phyloP scores from a whole-genome alignment of 2,113 vertebrate genomes.

The Dryoscopus gambensis region DNA sequence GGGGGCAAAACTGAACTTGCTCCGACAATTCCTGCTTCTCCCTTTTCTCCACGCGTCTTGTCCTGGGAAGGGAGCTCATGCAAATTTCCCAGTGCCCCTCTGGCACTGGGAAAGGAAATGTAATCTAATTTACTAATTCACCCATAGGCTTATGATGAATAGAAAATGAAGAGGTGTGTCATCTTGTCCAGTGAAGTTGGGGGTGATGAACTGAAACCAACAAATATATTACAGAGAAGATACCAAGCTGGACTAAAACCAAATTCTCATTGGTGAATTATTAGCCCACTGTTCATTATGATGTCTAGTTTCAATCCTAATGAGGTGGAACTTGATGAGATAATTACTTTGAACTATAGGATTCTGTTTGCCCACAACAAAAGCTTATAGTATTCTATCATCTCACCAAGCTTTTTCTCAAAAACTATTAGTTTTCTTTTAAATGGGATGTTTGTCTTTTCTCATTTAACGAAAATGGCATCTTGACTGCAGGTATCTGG shows the following conservation, averaged over 20 bases:
- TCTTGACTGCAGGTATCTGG: background rate
- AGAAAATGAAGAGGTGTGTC: constrained; percentile 44
- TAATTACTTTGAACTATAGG: constrained; percentile 69
- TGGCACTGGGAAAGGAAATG: constrained; percentile 55
- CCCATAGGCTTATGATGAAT: constrained; percentile 21
- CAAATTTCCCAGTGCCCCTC: constrained; percentile 60
- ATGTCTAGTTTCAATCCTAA: constrained; percentile 64
- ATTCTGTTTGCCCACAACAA: constrained; percentile 71
- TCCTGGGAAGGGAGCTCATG: constrained; percentile 41
- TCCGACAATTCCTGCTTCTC: constrained; percentile 49
- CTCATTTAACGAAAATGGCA: constrained; percentile 35
- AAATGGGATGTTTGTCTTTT: constrained; percentile 48
- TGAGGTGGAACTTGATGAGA: constrained; percentile 70
- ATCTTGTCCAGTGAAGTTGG: constrained; percentile 38
- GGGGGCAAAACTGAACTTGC: constrained; percentile 54
- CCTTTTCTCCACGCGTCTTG: background rate
- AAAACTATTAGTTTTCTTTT: constrained; percentile 51
- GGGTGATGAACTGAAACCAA: constrained; percentile 49
- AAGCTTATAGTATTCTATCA: constrained; percentile 49
- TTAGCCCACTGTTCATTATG: constrained; percentile 57
- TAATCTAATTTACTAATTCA: constrained; percentile 49
- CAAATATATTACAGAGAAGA: constrained; percentile 27
- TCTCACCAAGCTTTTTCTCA: constrained; percentile 52
- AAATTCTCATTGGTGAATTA: constrained; percentile 56
- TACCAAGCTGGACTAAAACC: constrained; percentile 53